phyloP scores from a whole-genome alignment of 2,113 vertebrate genomes.

The Dromaius novaehollandiae region DNA sequence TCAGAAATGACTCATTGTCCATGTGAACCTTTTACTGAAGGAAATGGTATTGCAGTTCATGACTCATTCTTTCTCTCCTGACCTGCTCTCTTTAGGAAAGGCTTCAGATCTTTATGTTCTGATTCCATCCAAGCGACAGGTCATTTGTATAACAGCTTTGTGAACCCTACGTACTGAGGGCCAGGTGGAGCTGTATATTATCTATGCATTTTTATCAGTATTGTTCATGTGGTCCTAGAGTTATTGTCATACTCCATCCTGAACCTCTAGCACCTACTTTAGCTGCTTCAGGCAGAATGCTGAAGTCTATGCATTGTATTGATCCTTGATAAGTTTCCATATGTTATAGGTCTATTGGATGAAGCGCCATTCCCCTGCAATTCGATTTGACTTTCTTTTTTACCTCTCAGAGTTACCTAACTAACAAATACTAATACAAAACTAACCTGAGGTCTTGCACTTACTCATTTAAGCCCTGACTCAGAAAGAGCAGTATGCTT shows the following conservation, averaged over 20 bases:
- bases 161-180: no score
- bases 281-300: not conserved
- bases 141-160: no score
- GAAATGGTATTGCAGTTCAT: not conserved
- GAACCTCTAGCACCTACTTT: no score
- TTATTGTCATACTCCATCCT: no score
- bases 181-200: no score
- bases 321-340: not conserved
- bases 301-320: not conserved
- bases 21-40: not conserved
- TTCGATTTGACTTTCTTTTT: not conserved
- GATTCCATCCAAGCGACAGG: no score
- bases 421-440: no score
- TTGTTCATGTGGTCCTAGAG: no score
- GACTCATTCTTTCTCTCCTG: not conserved
- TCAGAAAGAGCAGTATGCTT: not conserved
- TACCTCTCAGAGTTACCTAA: not conserved
- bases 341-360: not conserved
- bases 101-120: no score
- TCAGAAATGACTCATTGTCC: not conserved
- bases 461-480: not conserved
- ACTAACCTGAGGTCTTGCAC: not conserved
- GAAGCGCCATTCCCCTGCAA: not conserved
- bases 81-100: no score
- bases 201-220: no score